Percentiles rank a stretch among this genome's conserved stretches.
These are phyloP conservation scores for Tridacna gigas DNA, from an alignment of 2,888 invertebrate genomes.

Conservation along the genomic window DNA sequence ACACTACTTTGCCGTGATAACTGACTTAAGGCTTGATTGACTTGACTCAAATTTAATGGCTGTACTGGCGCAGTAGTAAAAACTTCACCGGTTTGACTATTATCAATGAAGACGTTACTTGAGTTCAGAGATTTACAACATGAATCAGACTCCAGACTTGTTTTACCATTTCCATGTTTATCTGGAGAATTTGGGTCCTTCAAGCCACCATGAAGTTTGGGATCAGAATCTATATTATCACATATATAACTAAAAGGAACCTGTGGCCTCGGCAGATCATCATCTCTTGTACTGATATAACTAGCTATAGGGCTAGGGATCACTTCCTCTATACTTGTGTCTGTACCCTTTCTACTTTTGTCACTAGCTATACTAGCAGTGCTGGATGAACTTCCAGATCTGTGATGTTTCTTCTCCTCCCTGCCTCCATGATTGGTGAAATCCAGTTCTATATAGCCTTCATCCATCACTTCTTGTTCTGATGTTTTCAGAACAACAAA, in stretches of 20 bases:
- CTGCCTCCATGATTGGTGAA: constrained; percentile 30
- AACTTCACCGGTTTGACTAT: neutral
- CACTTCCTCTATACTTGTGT: constrained; percentile 13
- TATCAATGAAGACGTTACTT: neutral
- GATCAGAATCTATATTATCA: constrained; percentile 31
- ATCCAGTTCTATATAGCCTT: constrained; percentile 69
- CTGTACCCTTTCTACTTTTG: constrained; percentile 35
- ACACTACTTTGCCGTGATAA: constrained; percentile 55
- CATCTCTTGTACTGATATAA: constrained; percentile 24
- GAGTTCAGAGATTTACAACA: neutral
- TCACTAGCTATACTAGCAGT: constrained; percentile 59
- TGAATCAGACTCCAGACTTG: neutral
- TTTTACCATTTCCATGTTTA: neutral
- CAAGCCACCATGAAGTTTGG: neutral
- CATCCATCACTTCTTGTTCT: constrained; percentile 51
- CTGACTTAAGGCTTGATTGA: constrained; percentile 7
- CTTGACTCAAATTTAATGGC: constrained; percentile 18
- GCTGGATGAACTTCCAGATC: constrained; percentile 59
- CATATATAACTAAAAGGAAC: constrained; percentile 53
- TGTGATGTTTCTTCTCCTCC: constrained; percentile 25
- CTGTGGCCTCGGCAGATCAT: constrained; percentile 51
- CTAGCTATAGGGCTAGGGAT: constrained; percentile 10
- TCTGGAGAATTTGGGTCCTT: constrained; percentile 8
- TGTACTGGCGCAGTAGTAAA: constrained; percentile 8
- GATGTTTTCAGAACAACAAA: constrained; percentile 45